phyloP scores from a whole-genome alignment of 2,888 invertebrate genomes.

The Plagodis pulveraria region DNA sequence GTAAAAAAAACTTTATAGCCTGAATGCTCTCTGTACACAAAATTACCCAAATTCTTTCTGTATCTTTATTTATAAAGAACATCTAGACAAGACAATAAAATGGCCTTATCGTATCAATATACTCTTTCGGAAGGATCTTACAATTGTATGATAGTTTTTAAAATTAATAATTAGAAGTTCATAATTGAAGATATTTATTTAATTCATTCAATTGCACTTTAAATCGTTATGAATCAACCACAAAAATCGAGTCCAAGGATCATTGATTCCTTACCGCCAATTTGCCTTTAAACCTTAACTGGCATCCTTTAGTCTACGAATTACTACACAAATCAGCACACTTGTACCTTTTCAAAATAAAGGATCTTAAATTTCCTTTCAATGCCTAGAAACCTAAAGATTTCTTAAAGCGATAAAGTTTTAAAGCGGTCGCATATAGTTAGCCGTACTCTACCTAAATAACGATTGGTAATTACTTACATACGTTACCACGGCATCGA shows the following conservation, averaged over 20 bases:
- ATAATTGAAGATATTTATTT: too few relatives aligned
- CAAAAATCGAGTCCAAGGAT: constrained; percentile 19
- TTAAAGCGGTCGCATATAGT: constrained; percentile 4
- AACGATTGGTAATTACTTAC: constrained; percentile 46
- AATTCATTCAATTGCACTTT: background rate
- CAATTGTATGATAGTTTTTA: too few relatives aligned
- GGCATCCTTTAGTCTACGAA: constrained; percentile 30
- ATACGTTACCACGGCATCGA: constrained; percentile 43
- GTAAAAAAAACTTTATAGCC: too few relatives aligned
- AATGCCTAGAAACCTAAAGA: background rate
- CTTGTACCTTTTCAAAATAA: constrained; percentile 9
- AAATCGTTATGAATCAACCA: constrained; percentile 6
- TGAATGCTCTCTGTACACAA: too few relatives aligned
- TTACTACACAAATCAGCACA: constrained; percentile 41
- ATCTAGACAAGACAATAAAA: too few relatives aligned
- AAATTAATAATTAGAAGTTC: too few relatives aligned
- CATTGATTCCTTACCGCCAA: constrained; percentile 8
- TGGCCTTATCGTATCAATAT: too few relatives aligned
- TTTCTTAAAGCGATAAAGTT: constrained; percentile 14
- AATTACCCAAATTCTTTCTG: too few relatives aligned
- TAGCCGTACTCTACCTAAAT: constrained; percentile 29
- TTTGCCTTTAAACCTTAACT: constrained; percentile 15
- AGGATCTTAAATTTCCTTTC: background rate
- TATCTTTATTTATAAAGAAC: too few relatives aligned
- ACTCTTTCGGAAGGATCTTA: too few relatives aligned